Percentiles rank a stretch among this genome's conserved stretches.
phyloP scores from a whole-genome alignment of 2,888 invertebrate species.

The Sarcophaga rosellei region DNA sequence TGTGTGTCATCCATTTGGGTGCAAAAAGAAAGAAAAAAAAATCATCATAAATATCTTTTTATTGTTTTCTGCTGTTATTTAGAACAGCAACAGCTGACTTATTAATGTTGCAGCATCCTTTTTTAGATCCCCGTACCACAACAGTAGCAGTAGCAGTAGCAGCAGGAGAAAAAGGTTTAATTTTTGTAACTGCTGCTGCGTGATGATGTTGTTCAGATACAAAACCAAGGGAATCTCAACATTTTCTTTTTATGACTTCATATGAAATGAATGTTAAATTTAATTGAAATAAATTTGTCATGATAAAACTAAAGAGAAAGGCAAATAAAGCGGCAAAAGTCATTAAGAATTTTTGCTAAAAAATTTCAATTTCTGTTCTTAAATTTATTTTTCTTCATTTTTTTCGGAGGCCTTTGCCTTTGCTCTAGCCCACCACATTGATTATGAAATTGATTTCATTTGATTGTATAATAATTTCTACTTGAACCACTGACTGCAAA shows the following conservation, averaged over 20 bases:
- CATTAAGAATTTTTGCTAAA: conserved; percentile 2
- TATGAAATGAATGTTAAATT: conserved; percentile 24
- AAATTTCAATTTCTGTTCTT: background rate
- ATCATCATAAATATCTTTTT: background rate
- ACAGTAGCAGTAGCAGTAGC: too few species aligned
- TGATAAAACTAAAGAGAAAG: conserved; percentile 14
- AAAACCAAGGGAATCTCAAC: too few species aligned
- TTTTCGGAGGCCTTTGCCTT: background rate
- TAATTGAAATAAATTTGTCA: conserved; percentile 39
- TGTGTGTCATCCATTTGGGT: too few species aligned
- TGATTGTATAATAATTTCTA: conserved; percentile 40
- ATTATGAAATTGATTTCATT: conserved; percentile 52
- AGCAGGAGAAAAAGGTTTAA: conserved; percentile 16
- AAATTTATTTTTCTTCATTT: background rate
- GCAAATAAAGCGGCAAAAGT: background rate
- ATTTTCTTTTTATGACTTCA: conserved; percentile 12
- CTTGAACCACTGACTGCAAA: conserved; percentile 34
- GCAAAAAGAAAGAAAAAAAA: too few species aligned
- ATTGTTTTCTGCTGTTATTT: conserved; percentile 1
- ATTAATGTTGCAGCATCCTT: conserved; percentile 2
- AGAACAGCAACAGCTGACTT: background rate
- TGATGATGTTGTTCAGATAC: too few species aligned
- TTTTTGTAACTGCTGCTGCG: background rate
- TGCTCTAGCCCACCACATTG: conserved; percentile 11
- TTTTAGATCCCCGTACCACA: background rate